Percentiles rank a stretch among this genome's conserved stretches.
phyloP scores from a whole-genome alignment of 2,888 invertebrate genomes.

The Amiota mariae region DNA sequence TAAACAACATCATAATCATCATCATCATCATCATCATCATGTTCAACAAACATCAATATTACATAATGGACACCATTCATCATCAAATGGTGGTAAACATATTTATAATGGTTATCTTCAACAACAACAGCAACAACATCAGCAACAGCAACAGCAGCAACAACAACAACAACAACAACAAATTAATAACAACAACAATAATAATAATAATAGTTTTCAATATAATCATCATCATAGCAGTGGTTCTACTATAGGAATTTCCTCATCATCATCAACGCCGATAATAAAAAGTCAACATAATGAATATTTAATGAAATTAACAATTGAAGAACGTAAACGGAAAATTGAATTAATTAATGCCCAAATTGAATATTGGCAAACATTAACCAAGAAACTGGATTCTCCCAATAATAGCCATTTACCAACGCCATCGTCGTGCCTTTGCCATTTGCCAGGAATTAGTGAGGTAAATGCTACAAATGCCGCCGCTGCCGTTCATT shows the following conservation, averaged over 20 bases:
- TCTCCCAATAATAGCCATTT: slow-evolving; percentile 57
- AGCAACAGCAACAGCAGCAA: neutral
- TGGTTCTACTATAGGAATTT: neutral
- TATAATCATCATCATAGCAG: slow-evolving; percentile 32
- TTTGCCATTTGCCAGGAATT: slow-evolving; percentile 68
- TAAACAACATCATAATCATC: neutral
- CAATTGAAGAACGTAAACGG: slow-evolving; percentile 70
- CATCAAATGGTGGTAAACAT: slow-evolving; percentile 39
- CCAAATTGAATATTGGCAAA: slow-evolving; percentile 73
- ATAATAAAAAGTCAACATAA: slow-evolving; percentile 54
- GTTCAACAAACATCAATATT: slow-evolving; percentile 42
- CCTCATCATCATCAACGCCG: slow-evolving; percentile 21
- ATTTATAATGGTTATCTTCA: slow-evolving; percentile 40
- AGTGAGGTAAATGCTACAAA: slow-evolving; percentile 27
- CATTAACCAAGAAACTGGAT: slow-evolving; percentile 70
- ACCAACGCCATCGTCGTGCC: slow-evolving; percentile 66
- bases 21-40: slow-evolving; percentile 22
- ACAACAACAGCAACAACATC: slow-evolving; percentile 53
- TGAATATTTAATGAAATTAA: slow-evolving; percentile 68
- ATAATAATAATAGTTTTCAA: slow-evolving; percentile 24
- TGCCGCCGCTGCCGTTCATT: slow-evolving; percentile 51
- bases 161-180: slow-evolving; percentile 41
- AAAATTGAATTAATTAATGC: slow-evolving; percentile 72
- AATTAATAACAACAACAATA: slow-evolving; percentile 29
- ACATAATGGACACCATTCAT: slow-evolving; percentile 49